Conservation (phyloP, 1,140 invertebrate species). For the Camponotus floridanus region DNA sequence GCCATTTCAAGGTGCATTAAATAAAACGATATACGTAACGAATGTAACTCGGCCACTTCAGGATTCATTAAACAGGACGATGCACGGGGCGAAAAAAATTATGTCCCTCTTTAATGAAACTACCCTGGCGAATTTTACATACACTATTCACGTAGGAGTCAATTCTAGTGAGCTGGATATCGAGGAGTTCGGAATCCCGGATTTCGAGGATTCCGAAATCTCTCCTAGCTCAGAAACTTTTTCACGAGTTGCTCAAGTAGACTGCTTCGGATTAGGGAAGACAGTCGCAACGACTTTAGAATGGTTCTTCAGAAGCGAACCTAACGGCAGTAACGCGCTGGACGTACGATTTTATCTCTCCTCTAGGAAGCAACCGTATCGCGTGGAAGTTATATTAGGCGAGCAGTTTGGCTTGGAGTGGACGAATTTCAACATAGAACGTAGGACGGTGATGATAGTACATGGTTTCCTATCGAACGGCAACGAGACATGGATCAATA, state of each 20-base stretch:
- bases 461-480: conserved; percentile 88
- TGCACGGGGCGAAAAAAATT: not conserved
- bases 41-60: not conserved
- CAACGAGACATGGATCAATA: conserved; percentile 85
- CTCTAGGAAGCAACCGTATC: conserved; percentile 73
- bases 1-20: too few relatives aligned
- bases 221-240: too few relatives aligned
- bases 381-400: conserved; percentile 79
- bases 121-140: conserved; percentile 52
- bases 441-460: conserved; percentile 86
- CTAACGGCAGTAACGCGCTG: conserved; percentile 69
- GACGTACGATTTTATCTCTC: conserved; percentile 81
- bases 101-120: not conserved
- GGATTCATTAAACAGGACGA: not conserved
- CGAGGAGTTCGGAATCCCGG: too few relatives aligned
- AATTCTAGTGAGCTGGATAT: not conserved
- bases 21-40: too few relatives aligned
- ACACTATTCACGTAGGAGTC: not conserved
- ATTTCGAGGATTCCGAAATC: too few relatives aligned
- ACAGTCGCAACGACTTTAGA: conserved; percentile 69
- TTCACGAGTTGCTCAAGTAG: conserved; percentile 57
- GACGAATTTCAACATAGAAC: conserved; percentile 86
- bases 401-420: conserved; percentile 87
- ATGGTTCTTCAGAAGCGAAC: conserved; percentile 73
- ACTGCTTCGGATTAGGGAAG: conserved; percentile 81